Conservation (phyloP, 2,888 invertebrate species). For the Troides helena region DNA sequence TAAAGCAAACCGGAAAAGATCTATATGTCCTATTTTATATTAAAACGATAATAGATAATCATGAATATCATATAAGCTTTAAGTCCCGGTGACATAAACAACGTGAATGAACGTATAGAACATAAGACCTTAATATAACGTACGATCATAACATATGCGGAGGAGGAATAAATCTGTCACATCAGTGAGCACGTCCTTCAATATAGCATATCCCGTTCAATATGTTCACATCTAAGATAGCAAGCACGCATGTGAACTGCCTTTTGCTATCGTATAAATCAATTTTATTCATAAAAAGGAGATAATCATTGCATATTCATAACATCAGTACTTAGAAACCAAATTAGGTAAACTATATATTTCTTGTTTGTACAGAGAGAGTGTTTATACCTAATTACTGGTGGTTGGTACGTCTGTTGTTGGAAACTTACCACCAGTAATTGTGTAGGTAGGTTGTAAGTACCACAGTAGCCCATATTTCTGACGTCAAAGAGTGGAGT, state of each 20-base stretch:
- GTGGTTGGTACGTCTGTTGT: no score
- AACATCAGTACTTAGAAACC: background rate
- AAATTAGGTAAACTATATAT: background rate
- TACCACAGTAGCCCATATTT: no score
- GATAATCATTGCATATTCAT: constrained; percentile 1
- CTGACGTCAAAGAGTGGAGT: no score
- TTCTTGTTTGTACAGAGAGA: background rate
- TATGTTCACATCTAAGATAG: constrained; percentile 22
- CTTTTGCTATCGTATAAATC: background rate
- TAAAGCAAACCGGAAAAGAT: no score
- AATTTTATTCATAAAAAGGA: background rate
- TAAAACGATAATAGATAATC: no score
- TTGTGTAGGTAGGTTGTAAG: no score
- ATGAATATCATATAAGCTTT: no score
- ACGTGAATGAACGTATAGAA: background rate
- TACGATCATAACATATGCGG: background rate
- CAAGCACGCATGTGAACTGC: constrained; percentile 15
- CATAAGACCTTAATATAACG: constrained; percentile 4
- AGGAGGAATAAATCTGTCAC: constrained; percentile 15
- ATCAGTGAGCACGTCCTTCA: constrained; percentile 17
- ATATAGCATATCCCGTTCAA: constrained; percentile 8
- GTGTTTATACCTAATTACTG: no score
- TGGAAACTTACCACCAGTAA: no score
- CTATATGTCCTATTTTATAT: no score
- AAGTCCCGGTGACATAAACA: background rate